Conservation (phyloP, 64 coral and sea anemone species). For the Trachythela sp. region DNA sequence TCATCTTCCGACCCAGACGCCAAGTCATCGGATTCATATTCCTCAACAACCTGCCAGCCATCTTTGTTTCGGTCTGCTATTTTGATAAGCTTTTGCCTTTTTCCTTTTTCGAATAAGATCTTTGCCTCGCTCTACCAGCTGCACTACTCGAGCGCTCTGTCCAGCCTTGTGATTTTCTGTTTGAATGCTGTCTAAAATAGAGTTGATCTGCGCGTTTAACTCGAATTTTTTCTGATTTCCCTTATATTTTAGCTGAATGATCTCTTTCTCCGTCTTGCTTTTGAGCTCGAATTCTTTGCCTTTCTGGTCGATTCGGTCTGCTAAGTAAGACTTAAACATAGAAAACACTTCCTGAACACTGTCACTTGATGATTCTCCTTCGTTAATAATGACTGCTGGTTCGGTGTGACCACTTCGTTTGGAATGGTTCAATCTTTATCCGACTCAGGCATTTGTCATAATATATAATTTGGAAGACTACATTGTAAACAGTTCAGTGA, state of each 20-base stretch:
- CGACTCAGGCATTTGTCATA: too few relatives aligned
- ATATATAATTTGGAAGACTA: too few relatives aligned
- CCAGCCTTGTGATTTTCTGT: neutral
- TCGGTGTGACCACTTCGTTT: too few relatives aligned
- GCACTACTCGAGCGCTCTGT: neutral
- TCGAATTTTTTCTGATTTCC: conserved; percentile 3
- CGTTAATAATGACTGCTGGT: too few relatives aligned
- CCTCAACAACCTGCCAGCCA: too few relatives aligned
- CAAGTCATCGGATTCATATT: too few relatives aligned
- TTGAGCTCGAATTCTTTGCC: neutral
- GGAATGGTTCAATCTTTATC: too few relatives aligned
- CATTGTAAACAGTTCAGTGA: too few relatives aligned
- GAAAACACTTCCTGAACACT: neutral
- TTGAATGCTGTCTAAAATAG: neutral
- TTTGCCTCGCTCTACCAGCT: neutral
- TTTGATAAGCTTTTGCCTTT: neutral
- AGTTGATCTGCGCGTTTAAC: neutral
- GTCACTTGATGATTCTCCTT: too few relatives aligned
- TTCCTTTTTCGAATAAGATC: neutral
- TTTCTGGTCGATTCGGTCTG: neutral
- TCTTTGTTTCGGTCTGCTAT: too few relatives aligned
- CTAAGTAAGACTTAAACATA: conserved; percentile 1
- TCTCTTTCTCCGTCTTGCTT: neutral
- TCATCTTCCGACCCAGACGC: neutral
- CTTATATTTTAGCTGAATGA: neutral